Evolutionary conservation across 2,113 vertebrate genomes (phyloP).

Genomic region (Elachura formosa): DNA sequence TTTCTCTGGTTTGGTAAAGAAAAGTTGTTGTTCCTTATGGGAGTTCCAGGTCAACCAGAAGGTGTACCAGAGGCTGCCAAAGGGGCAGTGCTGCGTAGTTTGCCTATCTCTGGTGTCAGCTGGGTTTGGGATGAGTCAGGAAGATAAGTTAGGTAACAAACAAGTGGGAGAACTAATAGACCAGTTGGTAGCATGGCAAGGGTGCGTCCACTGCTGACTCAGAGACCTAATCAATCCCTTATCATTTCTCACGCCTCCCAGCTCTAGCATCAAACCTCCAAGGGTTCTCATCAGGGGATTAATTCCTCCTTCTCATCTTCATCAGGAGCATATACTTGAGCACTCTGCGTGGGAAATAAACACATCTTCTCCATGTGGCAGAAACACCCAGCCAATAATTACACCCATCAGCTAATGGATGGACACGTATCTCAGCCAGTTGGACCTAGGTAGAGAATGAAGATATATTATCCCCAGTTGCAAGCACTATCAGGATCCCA

Average conservation of each 20-base stretch:
- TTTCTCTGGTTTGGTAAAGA: neutral
- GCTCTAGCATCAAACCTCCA: neutral
- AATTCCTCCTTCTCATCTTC: neutral
- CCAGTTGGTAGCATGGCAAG: neutral
- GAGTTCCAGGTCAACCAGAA: neutral
- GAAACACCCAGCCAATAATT: neutral
- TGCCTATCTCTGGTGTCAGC: neutral
- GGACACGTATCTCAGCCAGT: neutral
- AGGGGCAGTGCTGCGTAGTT: neutral
- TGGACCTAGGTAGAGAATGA: neutral
- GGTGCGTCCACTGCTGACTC: neutral
- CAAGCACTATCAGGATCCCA: neutral
- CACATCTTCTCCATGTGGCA: neutral
- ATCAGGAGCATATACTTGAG: neutral
- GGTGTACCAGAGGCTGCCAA: neutral
- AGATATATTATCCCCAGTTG: neutral
- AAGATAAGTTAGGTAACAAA: neutral
- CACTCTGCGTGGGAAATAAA: neutral
- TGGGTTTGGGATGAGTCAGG: neutral
- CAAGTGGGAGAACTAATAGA: neutral
- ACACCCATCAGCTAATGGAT: neutral
- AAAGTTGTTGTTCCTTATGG: neutral
- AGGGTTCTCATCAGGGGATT: neutral
- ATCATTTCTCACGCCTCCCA: neutral
- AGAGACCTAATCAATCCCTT: constrained; percentile 1